Evolutionary conservation across 2,113 vertebrate genomes (phyloP).

Genomic region (Alectura lathami): DNA sequence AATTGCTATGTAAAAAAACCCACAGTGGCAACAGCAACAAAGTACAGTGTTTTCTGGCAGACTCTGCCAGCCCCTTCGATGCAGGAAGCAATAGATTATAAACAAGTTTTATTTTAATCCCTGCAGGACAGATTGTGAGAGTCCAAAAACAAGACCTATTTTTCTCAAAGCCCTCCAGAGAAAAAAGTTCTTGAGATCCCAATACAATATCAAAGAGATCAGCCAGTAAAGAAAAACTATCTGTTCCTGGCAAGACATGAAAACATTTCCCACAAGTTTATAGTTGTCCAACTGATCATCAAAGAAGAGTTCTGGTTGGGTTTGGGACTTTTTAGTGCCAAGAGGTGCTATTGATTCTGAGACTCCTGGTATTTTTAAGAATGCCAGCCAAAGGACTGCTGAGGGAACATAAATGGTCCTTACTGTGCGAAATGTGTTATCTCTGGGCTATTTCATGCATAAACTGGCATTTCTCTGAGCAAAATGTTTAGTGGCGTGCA

Average conservation of each 20-base stretch:
- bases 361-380: not conserved
- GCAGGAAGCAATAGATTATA: slow-evolving; percentile 68
- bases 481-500: not conserved
- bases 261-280: slow-evolving; percentile 55
- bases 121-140: slow-evolving; percentile 17
- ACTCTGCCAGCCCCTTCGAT: slow-evolving; percentile 17
- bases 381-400: not conserved
- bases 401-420: not conserved
- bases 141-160: slow-evolving; percentile 42
- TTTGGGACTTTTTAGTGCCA: slow-evolving; percentile 9
- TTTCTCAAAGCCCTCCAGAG: slow-evolving; percentile 45
- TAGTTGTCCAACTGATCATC: slow-evolving; percentile 35
- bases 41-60: slow-evolving; percentile 44
- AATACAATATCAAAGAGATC: slow-evolving; percentile 64
- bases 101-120: slow-evolving; percentile 68
- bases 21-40: slow-evolving; percentile 10
- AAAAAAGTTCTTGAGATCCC: slow-evolving; percentile 34
- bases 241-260: slow-evolving; percentile 59
- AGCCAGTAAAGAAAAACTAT: slow-evolving; percentile 57
- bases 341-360: slow-evolving; percentile 40
- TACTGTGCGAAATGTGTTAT: not conserved
- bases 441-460: not conserved
- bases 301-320: slow-evolving; percentile 24
- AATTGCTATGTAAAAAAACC: not conserved
- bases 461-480: not conserved